A percentile compares a stretch with the other conserved stretches of the same genome.
Conservation (phyloP, 2,113 vertebrate genomes). For the Bubo scandiacus region DNA sequence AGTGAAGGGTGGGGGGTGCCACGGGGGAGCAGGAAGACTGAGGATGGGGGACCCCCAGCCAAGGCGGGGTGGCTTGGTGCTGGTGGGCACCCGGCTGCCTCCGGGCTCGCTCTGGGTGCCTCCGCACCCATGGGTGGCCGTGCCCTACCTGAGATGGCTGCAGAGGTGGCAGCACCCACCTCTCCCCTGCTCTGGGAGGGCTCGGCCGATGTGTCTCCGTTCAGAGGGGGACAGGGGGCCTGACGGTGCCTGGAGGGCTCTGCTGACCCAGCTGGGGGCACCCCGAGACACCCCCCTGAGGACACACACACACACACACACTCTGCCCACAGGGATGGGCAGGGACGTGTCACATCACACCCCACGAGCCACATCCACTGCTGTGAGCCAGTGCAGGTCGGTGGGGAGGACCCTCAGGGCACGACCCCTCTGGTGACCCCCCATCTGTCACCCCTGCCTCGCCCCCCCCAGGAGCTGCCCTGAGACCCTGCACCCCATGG, state of each 20-base stretch:
- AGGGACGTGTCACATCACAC: neutral
- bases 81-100: neutral
- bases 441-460: neutral
- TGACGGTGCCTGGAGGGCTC: neutral
- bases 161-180: neutral
- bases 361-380: neutral
- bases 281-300: too few species aligned
- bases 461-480: neutral
- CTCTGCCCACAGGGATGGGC: too few species aligned
- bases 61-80: neutral
- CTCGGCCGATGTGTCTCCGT: neutral
- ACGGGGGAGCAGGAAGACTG: slow-evolving; percentile 29
- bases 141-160: neutral
- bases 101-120: neutral
- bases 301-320: neutral
- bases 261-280: neutral
- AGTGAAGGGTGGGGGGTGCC: neutral
- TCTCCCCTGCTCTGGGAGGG: too few species aligned
- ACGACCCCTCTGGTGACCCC: neutral
- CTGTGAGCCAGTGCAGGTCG: neutral
- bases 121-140: neutral
- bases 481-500: accelerated
- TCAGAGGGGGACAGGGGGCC: neutral
- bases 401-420: neutral
- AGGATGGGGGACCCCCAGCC: neutral